A percentile compares a stretch with the other conserved stretches of the same genome.
phyloP scores from a whole-genome alignment of 1,140 invertebrate genomes.

The Polyergus mexicanus region DNA sequence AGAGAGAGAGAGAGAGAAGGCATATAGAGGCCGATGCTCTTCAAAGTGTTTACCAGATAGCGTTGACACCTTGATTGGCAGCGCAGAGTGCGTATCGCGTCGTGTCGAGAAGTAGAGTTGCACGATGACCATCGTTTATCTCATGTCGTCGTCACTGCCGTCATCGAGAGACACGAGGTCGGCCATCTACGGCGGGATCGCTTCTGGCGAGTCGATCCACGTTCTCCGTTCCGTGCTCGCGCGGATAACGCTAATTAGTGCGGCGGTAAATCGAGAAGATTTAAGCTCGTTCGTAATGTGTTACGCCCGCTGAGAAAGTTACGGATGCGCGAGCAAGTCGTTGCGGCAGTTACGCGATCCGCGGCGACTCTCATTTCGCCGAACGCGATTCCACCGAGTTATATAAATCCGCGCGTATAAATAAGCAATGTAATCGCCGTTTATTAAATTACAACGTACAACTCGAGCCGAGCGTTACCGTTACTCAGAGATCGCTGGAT shows the following conservation, averaged over 20 bases:
- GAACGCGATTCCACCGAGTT: conserved; percentile 56
- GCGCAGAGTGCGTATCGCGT: conserved; percentile 67
- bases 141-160: background rate
- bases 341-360: conserved; percentile 13
- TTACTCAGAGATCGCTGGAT: conserved; percentile 67
- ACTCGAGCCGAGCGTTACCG: conserved; percentile 59
- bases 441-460: conserved; percentile 74
- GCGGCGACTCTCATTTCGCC: conserved; percentile 48
- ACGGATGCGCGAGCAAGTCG: conserved; percentile 42
- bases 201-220: background rate
- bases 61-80: conserved; percentile 81
- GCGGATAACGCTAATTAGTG: conserved; percentile 69
- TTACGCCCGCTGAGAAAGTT: conserved; percentile 67
- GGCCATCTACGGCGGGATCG: conserved; percentile 12
- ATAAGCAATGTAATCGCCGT: conserved; percentile 72
- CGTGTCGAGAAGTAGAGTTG: conserved; percentile 46
- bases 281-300: conserved; percentile 49
- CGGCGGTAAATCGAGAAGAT: conserved; percentile 9
- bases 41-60: conserved; percentile 71
- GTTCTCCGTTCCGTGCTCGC: conserved; percentile 40
- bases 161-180: background rate
- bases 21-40: conserved; percentile 30
- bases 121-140: conserved; percentile 44
- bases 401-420: conserved; percentile 65
- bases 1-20: conserved; percentile 36